A percentile compares a stretch with the other conserved stretches of the same genome.
phyloP scores from a whole-genome alignment of 1,140 invertebrate genomes.

The Sipha flava region DNA sequence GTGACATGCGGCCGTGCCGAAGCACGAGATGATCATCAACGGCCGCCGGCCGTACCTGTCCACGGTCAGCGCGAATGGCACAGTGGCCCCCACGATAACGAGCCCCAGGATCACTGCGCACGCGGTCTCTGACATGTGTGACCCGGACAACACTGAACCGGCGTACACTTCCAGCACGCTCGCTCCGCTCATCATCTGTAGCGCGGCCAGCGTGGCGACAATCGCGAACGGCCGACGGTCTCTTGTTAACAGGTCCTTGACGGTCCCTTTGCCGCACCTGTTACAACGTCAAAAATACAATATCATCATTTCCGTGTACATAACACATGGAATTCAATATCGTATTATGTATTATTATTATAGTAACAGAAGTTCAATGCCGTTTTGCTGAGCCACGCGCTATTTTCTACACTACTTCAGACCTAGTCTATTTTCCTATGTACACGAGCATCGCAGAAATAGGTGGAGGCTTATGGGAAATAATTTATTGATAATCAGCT shows the following conservation, averaged over 20 bases:
- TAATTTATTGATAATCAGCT: no score
- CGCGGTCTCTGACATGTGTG: slow-evolving; percentile 47
- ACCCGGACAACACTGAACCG: slow-evolving; percentile 59
- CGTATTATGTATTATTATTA: no score
- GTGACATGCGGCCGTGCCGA: slow-evolving; percentile 47
- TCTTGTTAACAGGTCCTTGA: slow-evolving; percentile 40
- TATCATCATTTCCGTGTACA: background rate
- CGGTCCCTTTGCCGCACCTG: background rate
- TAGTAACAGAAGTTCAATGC: no score
- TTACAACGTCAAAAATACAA: background rate
- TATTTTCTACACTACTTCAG: no score
- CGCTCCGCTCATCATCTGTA: slow-evolving; percentile 69
- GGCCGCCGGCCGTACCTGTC: slow-evolving; percentile 62
- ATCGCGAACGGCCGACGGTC: slow-evolving; percentile 59
- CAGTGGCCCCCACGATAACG: slow-evolving; percentile 57
- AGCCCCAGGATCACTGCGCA: slow-evolving; percentile 57
- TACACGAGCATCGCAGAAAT: no score
- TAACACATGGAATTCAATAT: no score
- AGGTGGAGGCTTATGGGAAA: no score
- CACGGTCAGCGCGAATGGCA: slow-evolving; percentile 55
- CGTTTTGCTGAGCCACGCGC: no score
- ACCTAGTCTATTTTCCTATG: no score
- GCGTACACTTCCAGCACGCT: slow-evolving; percentile 65
- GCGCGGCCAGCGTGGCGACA: slow-evolving; percentile 55
- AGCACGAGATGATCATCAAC: slow-evolving; percentile 54